These are phyloP conservation scores for Poecilobothrus nobilitatus DNA, from an alignment of 2,888 invertebrate species.

Conservation along the genomic window DNA sequence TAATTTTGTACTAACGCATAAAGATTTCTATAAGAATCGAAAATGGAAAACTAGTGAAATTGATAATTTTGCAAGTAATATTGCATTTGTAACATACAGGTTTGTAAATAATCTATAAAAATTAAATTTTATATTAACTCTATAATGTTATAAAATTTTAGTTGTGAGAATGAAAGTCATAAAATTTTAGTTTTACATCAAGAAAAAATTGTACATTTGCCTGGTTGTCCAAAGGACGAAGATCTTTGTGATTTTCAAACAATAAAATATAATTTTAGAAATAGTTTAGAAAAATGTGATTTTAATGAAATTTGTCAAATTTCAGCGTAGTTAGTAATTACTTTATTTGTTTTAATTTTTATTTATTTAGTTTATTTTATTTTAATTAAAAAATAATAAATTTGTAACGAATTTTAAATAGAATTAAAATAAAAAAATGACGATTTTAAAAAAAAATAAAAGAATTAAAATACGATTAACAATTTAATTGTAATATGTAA, in stretches of 20 bases:
- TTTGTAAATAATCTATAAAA: conserved; percentile 29
- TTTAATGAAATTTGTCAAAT: conserved; percentile 56
- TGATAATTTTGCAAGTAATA: conserved; percentile 70
- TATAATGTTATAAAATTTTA: conserved; percentile 32
- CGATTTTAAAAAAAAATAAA: too few species aligned
- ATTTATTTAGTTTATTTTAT: too few species aligned
- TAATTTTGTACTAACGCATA: conserved; percentile 49
- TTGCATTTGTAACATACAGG: conserved; percentile 67
- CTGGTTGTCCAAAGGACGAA: conserved; percentile 53
- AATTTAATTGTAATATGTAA: too few species aligned
- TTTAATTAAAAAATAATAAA: too few species aligned
- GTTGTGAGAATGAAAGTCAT: conserved; percentile 46
- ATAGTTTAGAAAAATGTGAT: conserved; percentile 57
- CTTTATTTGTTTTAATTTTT: not conserved
- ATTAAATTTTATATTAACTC: not conserved
- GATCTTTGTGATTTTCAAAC: conserved; percentile 58
- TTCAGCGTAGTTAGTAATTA: conserved; percentile 12
- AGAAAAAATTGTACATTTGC: conserved; percentile 59
- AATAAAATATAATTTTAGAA: conserved; percentile 50
- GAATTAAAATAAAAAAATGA: too few species aligned
- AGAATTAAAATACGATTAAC: too few species aligned
- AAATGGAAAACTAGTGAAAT: conserved; percentile 56
- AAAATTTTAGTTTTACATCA: conserved; percentile 64
- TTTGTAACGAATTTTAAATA: too few species aligned
- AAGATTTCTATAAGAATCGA: conserved; percentile 45